Evolutionary conservation across 2,797 vertebrate species (phyloP), one percentile per base, ranked within the genome.

Genomic region (Manis pentadactyla): DNA sequence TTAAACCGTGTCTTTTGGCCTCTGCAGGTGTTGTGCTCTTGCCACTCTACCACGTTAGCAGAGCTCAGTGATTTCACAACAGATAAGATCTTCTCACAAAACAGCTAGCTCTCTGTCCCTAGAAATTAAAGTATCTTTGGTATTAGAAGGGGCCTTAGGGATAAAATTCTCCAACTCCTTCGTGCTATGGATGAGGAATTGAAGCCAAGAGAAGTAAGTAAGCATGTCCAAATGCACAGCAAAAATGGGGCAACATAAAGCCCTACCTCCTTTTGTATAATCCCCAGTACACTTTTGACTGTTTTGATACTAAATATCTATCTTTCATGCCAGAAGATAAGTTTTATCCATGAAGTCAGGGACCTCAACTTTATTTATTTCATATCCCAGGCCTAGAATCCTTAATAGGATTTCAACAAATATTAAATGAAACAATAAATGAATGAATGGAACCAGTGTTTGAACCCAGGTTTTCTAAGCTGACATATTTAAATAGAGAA

Each of bases 171-270:
- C 27, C 23, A 55, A 15, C 12, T 42, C 7, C 8, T 63, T 91
- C 7, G 0, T 87, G 69, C 55, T 5, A 7, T 51, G 9, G 15
- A 75, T 82, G 34, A 75, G 19, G 11, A 46, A 8, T 15, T 66
- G 25, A 93, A 89, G 12, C 27, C 81, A 10, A 63, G 19, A 87
- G 51, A 66, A 74, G n/a, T 55, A 25, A 68, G 31, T 42, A 14
- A 5, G 1, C 4, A 2, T 5, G 25, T 19, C 34, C 46, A 73
- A 51, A 73, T 12, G 18, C 29, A 13, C 73, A 68, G 7, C 0
- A 3, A 63, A 29, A 61, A 27, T 18, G 9, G 57, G 31, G 3
- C 14, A 10, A 2, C 1, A 0, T 27, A 55, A 77, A 14, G 12
- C 1, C 5, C 0, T 46, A 21, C 7, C 3, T 68, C 13, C 3